Base-by-base conservation (phyloP, 1,140 invertebrate species). In the Pinna nobilis region DNA sequence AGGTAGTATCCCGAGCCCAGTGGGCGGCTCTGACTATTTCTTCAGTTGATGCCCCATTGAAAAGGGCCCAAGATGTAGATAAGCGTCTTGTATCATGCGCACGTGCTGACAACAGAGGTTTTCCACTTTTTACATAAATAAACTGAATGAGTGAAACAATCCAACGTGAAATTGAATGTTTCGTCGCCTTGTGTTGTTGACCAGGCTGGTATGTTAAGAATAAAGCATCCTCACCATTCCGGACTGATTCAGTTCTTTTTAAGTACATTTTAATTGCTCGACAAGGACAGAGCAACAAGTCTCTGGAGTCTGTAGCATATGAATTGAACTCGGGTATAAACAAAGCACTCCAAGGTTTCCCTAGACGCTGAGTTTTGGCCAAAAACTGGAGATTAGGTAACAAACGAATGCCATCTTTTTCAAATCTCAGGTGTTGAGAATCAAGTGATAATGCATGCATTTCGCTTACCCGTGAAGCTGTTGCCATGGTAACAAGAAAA, bases 111-210 rank as follows among this genome's bases (percentile, higher is more conserved):
- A 53, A 53, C 20, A 1, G 25, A 23, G 32, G 32, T 28, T 53
- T 25, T 53, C 23, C 23, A 28, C 23, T 28, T 7, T 15, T 25
- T 28, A 28, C 5, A 6, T 53, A 53, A 1, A 53, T 15, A 57
- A 9, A 61, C 41, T 37, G 30, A 15, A 60, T 60, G 7, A 37
- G n/a, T 18, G 57, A 60, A n/a, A 60, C 57, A 60, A 60, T 60
- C 33, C 57, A 60, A 33, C 57, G 32, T 7, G 33, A 60, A 32
- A 60, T n/a, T n/a, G 57, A 15, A 15, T 28, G 23, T 33, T 60
- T 60, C 11, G 57, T 33, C 33, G 30, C 28, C 1, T 1, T 33
- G 13, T n/a, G 32, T 0, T 37, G 33, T 9, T 33, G 1, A n/a
- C 30, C 55, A 18, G 28, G 20, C 6, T 59, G 55, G n/a, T 59